Conservation (phyloP, 1,140 invertebrate genomes). For the Aphaenogaster ashmeadi region DNA sequence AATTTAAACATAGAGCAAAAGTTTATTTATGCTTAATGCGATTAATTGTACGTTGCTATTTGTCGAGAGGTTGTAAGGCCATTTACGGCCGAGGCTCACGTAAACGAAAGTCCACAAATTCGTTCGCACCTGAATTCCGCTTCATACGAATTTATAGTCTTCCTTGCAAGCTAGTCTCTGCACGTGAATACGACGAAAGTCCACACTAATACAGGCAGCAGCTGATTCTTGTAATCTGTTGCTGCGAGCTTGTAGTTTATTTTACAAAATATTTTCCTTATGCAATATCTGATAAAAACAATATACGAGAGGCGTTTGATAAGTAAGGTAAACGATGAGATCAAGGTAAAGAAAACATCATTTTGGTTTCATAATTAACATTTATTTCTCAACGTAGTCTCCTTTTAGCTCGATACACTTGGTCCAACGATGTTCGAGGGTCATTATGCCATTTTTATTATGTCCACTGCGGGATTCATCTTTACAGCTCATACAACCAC, state of each 20-base stretch:
- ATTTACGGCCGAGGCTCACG: conserved; percentile 83
- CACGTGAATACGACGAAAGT: background rate
- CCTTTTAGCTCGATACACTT: too few relatives aligned
- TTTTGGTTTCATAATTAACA: too few relatives aligned
- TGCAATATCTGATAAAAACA: background rate
- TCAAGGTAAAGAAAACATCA: too few relatives aligned
- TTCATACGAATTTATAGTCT: conserved; percentile 78
- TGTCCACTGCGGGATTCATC: too few relatives aligned
- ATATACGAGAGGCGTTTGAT: background rate
- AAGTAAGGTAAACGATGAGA: too few relatives aligned
- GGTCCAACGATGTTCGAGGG: too few relatives aligned
- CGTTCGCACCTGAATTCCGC: conserved; percentile 85
- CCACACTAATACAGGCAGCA: background rate
- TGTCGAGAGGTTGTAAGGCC: conserved; percentile 79
- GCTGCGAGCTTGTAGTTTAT: background rate
- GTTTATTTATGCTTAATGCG: conserved; percentile 78
- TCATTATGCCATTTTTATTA: too few relatives aligned
- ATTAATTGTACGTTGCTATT: conserved; percentile 79
- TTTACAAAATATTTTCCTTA: background rate
- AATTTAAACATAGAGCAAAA: conserved; percentile 20
- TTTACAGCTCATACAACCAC: too few relatives aligned
- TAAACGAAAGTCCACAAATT: conserved; percentile 85
- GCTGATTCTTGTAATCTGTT: background rate
- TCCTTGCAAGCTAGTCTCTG: background rate
- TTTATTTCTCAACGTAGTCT: too few relatives aligned